A percentile compares a stretch with the other conserved stretches of the same genome.
Conservation (phyloP, 2,888 invertebrate species). For the Stictocephala bisonia region DNA sequence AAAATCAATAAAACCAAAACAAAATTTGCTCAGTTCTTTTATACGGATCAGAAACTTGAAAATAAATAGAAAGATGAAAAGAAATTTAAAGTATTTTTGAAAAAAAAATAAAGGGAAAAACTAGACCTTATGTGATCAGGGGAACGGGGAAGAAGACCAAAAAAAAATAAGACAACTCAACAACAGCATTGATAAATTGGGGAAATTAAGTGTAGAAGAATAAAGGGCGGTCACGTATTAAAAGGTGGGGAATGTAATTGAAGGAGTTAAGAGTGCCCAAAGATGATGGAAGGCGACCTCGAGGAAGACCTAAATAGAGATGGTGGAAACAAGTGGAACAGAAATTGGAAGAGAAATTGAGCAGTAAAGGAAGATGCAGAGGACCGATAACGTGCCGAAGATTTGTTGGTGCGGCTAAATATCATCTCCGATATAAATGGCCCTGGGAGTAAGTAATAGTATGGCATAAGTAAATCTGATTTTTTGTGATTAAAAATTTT, state of each 20-base stretch:
- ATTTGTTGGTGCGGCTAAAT: conserved; percentile 9
- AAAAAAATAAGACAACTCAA: conserved; percentile 1
- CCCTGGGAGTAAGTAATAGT: conserved; percentile 21
- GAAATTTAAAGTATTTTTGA: too few relatives aligned
- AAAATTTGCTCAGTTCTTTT: conserved; percentile 27
- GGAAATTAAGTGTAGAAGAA: conserved; percentile 25
- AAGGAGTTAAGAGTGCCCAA: conserved; percentile 4
- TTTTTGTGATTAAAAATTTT: too few relatives aligned
- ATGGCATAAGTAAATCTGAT: too few relatives aligned
- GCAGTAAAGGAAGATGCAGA: not conserved
- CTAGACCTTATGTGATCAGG: not conserved
- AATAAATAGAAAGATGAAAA: not conserved
- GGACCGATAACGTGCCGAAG: not conserved
- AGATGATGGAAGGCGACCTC: not conserved
- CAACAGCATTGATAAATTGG: conserved; percentile 1
- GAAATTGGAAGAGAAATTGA: not conserved
- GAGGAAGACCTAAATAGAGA: conserved; percentile 20
- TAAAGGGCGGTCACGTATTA: conserved; percentile 35
- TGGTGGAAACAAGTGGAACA: not conserved
- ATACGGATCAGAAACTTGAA: conserved; percentile 36
- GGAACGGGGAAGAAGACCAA: conserved; percentile 6
- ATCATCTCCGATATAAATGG: not conserved
- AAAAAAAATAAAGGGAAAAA: not conserved
- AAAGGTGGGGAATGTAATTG: conserved; percentile 5
- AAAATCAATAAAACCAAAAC: conserved; percentile 34